phyloP scores from a whole-genome alignment of 2,888 invertebrate species.

The Bombyx huttoni region DNA sequence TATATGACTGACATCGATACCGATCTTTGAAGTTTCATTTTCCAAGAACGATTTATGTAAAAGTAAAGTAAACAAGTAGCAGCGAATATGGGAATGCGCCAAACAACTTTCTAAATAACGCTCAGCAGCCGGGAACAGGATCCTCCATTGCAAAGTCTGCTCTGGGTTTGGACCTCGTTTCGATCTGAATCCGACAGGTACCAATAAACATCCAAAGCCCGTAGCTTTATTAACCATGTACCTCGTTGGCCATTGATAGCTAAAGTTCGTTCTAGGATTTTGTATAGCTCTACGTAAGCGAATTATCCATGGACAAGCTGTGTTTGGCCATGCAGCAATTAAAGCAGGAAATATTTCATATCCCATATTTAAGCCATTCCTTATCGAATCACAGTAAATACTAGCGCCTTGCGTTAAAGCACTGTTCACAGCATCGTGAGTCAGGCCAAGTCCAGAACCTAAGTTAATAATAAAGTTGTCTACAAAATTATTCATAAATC shows the following conservation, averaged over 20 bases:
- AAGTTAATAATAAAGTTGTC: slow-evolving; percentile 75
- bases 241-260: slow-evolving; percentile 79
- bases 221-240: slow-evolving; percentile 77
- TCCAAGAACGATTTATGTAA: slow-evolving; percentile 83
- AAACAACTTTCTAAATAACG: slow-evolving; percentile 80
- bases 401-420: slow-evolving; percentile 77
- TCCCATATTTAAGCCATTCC: slow-evolving; percentile 47
- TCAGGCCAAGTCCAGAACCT: slow-evolving; percentile 72
- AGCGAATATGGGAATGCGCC: slow-evolving; percentile 78
- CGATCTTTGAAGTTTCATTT: slow-evolving; percentile 74
- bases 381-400: slow-evolving; percentile 73
- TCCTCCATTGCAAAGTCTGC: slow-evolving; percentile 82
- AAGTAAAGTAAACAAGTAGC: slow-evolving; percentile 77
- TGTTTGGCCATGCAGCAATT: slow-evolving; percentile 79
- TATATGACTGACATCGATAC: slow-evolving; percentile 80
- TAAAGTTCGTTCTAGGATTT: slow-evolving; percentile 71
- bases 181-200: slow-evolving; percentile 79
- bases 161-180: slow-evolving; percentile 74
- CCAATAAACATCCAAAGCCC: slow-evolving; percentile 77
- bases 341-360: slow-evolving; percentile 82
- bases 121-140: slow-evolving; percentile 84
- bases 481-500: slow-evolving; percentile 80
- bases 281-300: slow-evolving; percentile 70
- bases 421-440: slow-evolving; percentile 59
- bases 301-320: slow-evolving; percentile 78